Percentiles rank a stretch among this genome's conserved stretches.
Evolutionary conservation across 2,888 invertebrate genomes (phyloP).

Genomic region (Oscheius sp.): DNA sequence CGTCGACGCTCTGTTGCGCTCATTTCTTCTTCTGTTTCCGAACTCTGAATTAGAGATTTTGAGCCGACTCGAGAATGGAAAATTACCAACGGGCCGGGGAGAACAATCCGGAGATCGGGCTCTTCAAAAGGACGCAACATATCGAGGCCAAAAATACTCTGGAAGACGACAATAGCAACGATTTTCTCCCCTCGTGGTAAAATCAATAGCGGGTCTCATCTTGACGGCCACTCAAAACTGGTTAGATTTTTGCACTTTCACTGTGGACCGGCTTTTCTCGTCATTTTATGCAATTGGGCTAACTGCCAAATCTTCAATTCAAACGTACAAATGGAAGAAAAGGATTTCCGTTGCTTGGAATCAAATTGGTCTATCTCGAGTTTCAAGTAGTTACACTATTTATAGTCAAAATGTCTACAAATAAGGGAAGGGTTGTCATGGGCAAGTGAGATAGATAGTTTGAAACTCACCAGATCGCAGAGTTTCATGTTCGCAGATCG

Average conservation of each 20-base stretch:
- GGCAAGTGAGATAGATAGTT: not conserved
- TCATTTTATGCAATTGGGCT: not conserved
- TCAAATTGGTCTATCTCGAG: not conserved
- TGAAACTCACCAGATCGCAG: slow-evolving; percentile 32
- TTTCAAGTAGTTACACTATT: not conserved
- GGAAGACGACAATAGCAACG: slow-evolving; percentile 35
- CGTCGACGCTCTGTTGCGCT: slow-evolving; percentile 55
- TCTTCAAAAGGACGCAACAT: slow-evolving; percentile 66
- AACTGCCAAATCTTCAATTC: not conserved
- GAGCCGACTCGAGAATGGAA: no score
- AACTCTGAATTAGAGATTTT: slow-evolving; percentile 39
- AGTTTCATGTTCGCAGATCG: slow-evolving; percentile 34
- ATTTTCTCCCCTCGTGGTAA: slow-evolving; percentile 1
- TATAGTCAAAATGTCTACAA: no score
- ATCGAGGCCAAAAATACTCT: slow-evolving; percentile 58
- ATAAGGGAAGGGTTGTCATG: not conserved
- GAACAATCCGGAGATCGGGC: slow-evolving; percentile 62
- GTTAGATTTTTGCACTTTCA: slow-evolving; percentile 12
- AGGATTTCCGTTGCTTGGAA: not conserved
- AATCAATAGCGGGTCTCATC: slow-evolving; percentile 17
- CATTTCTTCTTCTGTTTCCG: slow-evolving; percentile 61
- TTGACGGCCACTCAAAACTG: slow-evolving; percentile 8
- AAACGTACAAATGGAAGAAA: not conserved
- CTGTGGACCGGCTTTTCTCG: not conserved
- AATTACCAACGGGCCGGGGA: slow-evolving; percentile 56